phyloP scores from a whole-genome alignment of 2,888 invertebrate species.

The Abrostola triplasia region DNA sequence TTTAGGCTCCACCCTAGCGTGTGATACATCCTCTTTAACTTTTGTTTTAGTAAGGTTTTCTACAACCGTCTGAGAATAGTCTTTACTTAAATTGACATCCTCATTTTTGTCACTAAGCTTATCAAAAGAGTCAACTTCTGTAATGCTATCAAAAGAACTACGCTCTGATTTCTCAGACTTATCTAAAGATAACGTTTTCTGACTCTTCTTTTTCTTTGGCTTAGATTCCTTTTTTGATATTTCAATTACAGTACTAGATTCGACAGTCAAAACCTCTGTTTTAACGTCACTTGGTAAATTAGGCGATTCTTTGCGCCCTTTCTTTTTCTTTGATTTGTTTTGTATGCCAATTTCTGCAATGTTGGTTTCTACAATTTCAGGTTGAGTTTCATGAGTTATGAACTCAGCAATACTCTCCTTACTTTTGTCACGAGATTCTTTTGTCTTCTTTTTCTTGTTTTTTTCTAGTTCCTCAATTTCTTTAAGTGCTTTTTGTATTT shows the following conservation, averaged over 20 bases:
- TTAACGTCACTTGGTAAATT: conserved; percentile 39
- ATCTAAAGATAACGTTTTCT: conserved; percentile 45
- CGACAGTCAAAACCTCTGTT: conserved; percentile 41
- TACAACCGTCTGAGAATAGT: conserved; percentile 15
- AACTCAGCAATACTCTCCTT: conserved; percentile 57
- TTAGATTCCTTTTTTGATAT: conserved; percentile 44
- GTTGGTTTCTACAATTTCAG: conserved; percentile 26
- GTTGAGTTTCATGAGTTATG: conserved; percentile 22
- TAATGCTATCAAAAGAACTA: conserved; percentile 19
- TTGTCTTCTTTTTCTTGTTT: conserved; percentile 75
- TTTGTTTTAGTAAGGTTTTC: conserved; percentile 24
- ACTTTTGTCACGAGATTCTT: conserved; percentile 66
- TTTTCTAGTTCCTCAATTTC: conserved; percentile 80
- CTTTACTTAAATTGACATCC: conserved; percentile 12
- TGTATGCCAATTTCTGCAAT: conserved; percentile 47
- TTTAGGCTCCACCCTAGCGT: background rate
- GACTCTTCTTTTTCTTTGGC: conserved; percentile 58
- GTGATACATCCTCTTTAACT: background rate
- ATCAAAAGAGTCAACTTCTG: conserved; percentile 15
- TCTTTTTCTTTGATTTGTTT: conserved; percentile 66
- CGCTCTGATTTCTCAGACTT: conserved; percentile 38
- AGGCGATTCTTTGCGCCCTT: conserved; percentile 56
- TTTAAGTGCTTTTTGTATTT: conserved; percentile 82
- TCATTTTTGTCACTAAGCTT: conserved; percentile 3
- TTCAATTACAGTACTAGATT: conserved; percentile 37